These are phyloP conservation scores for Hoplostethus atlanticus DNA, from an alignment of 2,797 vertebrate species.

Conservation along the genomic window DNA sequence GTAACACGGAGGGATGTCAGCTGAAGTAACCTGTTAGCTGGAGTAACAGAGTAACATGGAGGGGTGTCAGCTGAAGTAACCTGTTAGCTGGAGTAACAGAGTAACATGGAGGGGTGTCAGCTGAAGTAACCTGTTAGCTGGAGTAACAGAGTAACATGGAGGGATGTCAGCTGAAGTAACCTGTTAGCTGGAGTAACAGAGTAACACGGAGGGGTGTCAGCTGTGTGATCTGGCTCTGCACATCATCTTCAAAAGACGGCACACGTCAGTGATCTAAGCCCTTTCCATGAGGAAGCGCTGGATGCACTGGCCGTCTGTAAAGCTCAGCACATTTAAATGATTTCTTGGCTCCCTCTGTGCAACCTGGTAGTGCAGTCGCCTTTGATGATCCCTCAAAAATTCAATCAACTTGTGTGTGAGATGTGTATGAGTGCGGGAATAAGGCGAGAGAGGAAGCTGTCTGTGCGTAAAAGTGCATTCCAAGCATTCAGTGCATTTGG, in stretches of 20 bases:
- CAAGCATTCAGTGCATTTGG: neutral
- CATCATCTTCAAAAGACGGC: constrained; percentile 40
- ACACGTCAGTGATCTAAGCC: constrained; percentile 32
- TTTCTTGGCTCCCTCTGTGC: neutral
- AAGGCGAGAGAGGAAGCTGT: neutral
- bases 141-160: constrained; percentile 1
- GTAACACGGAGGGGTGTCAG: constrained; percentile 40
- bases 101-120: too few relatives aligned
- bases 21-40: too few relatives aligned
- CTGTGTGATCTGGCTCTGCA: constrained; percentile 38
- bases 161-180: constrained; percentile 18
- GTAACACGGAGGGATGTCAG: too few relatives aligned
- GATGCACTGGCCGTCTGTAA: constrained; percentile 33
- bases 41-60: too few relatives aligned
- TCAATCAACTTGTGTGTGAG: constrained; percentile 12
- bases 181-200: constrained; percentile 26
- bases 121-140: too few relatives aligned
- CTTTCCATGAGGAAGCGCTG: constrained; percentile 29
- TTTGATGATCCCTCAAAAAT: constrained; percentile 32
- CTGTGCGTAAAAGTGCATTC: neutral
- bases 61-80: too few relatives aligned
- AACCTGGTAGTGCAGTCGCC: neutral
- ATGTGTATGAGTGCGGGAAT: neutral
- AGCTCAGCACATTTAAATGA: constrained; percentile 34
- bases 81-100: too few relatives aligned